Evolutionary conservation across 2,888 invertebrate genomes (phyloP), one percentile per base, ranked within the genome.

Genomic region (Pasiphila rectangulata): DNA sequence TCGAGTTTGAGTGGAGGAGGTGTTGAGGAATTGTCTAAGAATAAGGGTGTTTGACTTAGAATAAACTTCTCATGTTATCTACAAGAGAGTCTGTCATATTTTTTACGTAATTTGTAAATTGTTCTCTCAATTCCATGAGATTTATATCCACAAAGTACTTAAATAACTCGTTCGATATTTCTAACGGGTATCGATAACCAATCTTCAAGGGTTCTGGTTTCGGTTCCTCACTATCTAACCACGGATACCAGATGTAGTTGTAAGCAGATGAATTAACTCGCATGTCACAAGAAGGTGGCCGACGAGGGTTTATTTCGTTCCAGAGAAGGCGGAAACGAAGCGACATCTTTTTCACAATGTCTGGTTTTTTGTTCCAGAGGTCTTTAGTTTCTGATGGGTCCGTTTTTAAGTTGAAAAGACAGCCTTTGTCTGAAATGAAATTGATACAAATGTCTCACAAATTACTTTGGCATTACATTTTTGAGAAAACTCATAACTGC

Each of bases 331-430:
- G 56, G 1, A 78, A 54, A 4, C 63, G 57, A 5, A 75, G 50
- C n/a, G 62, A 50, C 64, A 77, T 56, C 7, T 59, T 62, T 39
- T 57, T 57, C 5, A 70, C 71, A 6, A 72, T 36, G 4, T 73
- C 64, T 10, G 73, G 70, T 12, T 51, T 55, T 6, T 56, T 41
- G 24, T 64, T 20, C 79, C 78, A 79, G 23, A 79, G 57, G 40
- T 77, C 75, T 20, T 62, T 46, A 0, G 63, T 51, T 59, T 79
- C 76, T 19, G 58, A 47, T 3, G 77, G 76, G 50, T 78, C 76
- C 1, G 58, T 63, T 23, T 55, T 72, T 23, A 79, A 52, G 43
- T 79, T 72, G 43, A 61, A 77, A 0, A 79, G 62, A 41, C 75
- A 77, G 12, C 75, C 78, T 61, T 73, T 76, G 2, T 9, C 75